Evolutionary conservation across 1,140 invertebrate species (phyloP), one percentile per base, ranked within the genome.

Genomic region (Drosophila kurseongensis): DNA sequence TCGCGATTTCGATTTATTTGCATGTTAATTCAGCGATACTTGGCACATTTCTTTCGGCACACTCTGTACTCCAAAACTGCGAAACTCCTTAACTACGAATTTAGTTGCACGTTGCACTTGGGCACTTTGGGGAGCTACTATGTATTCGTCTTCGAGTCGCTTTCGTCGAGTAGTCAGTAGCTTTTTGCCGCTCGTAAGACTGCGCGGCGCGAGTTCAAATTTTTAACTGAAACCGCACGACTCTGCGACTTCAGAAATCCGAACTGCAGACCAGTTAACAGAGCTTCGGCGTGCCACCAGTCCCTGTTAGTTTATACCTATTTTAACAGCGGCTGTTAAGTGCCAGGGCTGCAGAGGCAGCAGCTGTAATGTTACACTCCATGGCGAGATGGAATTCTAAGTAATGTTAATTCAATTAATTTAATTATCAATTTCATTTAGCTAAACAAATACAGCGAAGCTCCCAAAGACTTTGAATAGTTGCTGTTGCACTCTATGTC

Each of bases 181-280:
- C 45, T 54, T 40, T 77, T 59, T 80, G 65, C 83, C 83, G 83
- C 84, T 76, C 61, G 62, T 76, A 89, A 80, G 84, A 89, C 84
- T 89, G 84, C 84, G 84, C 84, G 84, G 60, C 84, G 84, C 84
- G 85, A 89, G 78, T 80, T 83, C 52, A 80, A 88, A 75, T 67
- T 59, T 82, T 48, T 38, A 86, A 82, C 78, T 88, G 83, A 71
- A 47, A 41, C 45, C n/a, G 57, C 44, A 65, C 71, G 56, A 59
- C 54, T 58, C 42, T 18, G 41, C 32, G 32, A 55, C 35, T 55
- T 12, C 48, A 52, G 57, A 42, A 57, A 29, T 41, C 38, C 16
- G 40, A 14, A 7, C 23, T 23, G 40, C 32, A 71, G 62, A 61
- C 36, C 51, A 5, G 60, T 54, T 67, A 16, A 61, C 68, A 54